These are phyloP conservation scores for Apantesis nais DNA, from an alignment of 2,888 invertebrate species.

Conservation along the genomic window DNA sequence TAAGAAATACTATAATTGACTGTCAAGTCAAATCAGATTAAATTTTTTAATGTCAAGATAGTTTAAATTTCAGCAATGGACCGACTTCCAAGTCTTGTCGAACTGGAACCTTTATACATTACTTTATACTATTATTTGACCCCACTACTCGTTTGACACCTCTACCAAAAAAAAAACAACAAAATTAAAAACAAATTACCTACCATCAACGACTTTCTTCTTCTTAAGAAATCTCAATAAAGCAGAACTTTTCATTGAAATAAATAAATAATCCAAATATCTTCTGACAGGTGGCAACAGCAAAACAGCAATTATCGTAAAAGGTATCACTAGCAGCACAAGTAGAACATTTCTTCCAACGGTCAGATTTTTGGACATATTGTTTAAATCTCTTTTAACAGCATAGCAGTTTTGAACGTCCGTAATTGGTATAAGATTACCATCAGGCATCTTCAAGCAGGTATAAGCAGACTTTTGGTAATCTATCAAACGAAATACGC, in stretches of 20 bases:
- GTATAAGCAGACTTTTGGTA: constrained; percentile 51
- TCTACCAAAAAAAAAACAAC: neutral
- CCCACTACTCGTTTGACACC: no score
- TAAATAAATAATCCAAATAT: constrained; percentile 85
- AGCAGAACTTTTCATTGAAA: constrained; percentile 85
- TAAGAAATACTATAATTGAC: neutral
- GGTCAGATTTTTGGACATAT: constrained; percentile 41
- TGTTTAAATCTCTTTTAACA: constrained; percentile 34
- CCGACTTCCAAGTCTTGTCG: no score
- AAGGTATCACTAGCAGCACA: constrained; percentile 55
- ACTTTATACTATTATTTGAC: neutral
- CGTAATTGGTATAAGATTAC: constrained; percentile 44
- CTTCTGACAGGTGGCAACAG: constrained; percentile 70
- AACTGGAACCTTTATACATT: neutral
- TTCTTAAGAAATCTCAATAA: constrained; percentile 83
- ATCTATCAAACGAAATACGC: constrained; percentile 62
- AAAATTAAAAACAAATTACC: constrained; percentile 37
- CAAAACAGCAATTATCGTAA: constrained; percentile 51
- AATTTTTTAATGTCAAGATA: neutral
- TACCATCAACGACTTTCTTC: constrained; percentile 64
- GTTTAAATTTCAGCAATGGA: no score
- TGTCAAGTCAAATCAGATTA: neutral
- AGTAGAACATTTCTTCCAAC: constrained; percentile 47
- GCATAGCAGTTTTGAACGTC: constrained; percentile 53
- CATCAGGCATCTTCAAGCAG: constrained; percentile 57